A percentile compares a stretch with the other conserved stretches of the same genome.
These are phyloP conservation scores for Petrocephalus schoutedeni DNA, from an alignment of 2,797 vertebrate genomes.

Conservation along the genomic window DNA sequence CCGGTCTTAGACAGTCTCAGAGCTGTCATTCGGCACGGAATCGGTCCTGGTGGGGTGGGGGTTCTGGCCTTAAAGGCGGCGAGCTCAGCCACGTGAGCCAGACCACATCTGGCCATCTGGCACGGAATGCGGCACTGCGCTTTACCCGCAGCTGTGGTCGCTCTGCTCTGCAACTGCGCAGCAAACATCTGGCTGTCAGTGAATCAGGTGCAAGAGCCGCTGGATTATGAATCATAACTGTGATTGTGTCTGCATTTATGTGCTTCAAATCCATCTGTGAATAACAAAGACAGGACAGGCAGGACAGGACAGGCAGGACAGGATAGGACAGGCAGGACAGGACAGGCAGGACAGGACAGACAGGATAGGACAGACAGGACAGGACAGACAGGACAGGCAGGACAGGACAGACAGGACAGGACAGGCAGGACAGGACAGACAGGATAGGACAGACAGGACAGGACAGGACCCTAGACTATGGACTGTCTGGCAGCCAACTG, in stretches of 20 bases:
- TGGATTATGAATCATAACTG: neutral
- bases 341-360: neutral
- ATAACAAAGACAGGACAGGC: neutral
- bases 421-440: neutral
- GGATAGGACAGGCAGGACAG: neutral
- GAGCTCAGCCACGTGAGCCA: neutral
- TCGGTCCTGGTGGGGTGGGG: no score
- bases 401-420: neutral
- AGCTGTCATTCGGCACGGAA: neutral
- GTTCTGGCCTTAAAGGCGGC: neutral
- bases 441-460: no score
- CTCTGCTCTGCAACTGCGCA: neutral
- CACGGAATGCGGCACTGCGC: neutral
- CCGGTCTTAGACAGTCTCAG: neutral
- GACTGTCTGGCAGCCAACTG: neutral
- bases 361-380: neutral
- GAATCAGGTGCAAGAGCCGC: neutral
- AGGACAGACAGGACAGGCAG: neutral
- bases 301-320: neutral
- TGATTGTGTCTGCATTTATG: neutral
- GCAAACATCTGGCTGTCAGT: neutral
- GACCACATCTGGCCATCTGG: neutral
- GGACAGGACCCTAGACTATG: no score
- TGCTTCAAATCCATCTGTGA: neutral
- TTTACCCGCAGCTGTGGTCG: neutral